A percentile compares a stretch with the other conserved stretches of the same genome.
phyloP scores from a whole-genome alignment of 2,888 invertebrate species.

The Pseudococcus viburni region DNA sequence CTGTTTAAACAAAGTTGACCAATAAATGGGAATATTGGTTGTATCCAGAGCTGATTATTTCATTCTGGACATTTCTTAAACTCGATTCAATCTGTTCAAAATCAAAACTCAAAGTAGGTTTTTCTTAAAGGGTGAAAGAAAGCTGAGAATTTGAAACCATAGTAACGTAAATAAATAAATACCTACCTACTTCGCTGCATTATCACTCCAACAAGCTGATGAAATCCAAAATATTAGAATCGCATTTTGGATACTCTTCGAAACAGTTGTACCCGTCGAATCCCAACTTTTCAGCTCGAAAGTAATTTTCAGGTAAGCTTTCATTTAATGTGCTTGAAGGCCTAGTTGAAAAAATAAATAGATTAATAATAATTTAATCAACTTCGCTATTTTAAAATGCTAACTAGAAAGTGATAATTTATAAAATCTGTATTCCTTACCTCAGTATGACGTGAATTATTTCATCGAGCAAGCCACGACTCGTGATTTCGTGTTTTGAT shows the following conservation, averaged over 20 bases:
- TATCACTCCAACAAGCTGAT: constrained; percentile 33
- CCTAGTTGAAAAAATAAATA: not conserved
- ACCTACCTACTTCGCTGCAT: not conserved
- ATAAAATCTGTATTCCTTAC: not conserved
- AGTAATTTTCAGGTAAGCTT: constrained; percentile 52
- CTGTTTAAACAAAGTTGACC: too few species aligned
- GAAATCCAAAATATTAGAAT: constrained; percentile 35
- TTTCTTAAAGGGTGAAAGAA: not conserved
- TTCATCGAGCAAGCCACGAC: constrained; percentile 21
- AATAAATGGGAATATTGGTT: too few species aligned
- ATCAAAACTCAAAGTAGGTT: too few species aligned
- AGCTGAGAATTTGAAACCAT: not conserved
- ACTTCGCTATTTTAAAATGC: too few species aligned
- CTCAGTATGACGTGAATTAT: constrained; percentile 46
- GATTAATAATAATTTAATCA: too few species aligned
- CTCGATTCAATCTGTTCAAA: too few species aligned
- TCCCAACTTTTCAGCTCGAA: constrained; percentile 48
- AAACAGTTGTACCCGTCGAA: constrained; percentile 27
- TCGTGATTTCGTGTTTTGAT: constrained; percentile 70
- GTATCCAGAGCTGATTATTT: too few species aligned
- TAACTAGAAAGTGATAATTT: too few species aligned
- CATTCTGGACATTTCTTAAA: too few species aligned
- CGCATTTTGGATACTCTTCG: constrained; percentile 40
- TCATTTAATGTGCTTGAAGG: constrained; percentile 56
- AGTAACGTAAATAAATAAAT: constrained; percentile 27